These are phyloP conservation scores for Coracopsis vasa DNA, from an alignment of 2,113 vertebrate genomes.

Conservation along the genomic window DNA sequence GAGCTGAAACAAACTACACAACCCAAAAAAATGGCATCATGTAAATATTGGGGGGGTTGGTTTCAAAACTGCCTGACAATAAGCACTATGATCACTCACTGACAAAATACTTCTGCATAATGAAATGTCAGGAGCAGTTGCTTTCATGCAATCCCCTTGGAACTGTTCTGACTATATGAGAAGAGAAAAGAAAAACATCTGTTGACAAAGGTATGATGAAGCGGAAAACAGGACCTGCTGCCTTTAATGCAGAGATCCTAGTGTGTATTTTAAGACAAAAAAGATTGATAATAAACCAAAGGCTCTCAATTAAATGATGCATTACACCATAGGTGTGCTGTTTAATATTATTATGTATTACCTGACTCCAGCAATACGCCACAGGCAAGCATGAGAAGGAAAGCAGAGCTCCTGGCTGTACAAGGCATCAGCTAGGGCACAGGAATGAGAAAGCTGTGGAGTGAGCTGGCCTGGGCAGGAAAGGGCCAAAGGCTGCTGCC, in stretches of 20 bases:
- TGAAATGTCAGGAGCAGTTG: conserved; percentile 33
- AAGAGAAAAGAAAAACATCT: conserved; percentile 14
- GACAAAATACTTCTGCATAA: conserved; percentile 29
- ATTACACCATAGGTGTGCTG: background rate
- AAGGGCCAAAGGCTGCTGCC: background rate
- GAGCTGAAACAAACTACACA: conserved; percentile 45
- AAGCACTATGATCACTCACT: conserved; percentile 31
- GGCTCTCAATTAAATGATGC: background rate
- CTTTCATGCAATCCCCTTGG: conserved; percentile 22
- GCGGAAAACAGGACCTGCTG: background rate
- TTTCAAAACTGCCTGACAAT: conserved; percentile 33
- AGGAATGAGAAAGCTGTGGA: background rate
- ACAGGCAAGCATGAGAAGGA: background rate
- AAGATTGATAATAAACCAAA: background rate
- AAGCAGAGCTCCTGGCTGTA: background rate
- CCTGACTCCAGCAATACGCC: background rate
- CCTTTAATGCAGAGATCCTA: background rate
- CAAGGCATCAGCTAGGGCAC: background rate
- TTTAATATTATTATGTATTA: background rate
- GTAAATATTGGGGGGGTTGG: conserved; percentile 29
- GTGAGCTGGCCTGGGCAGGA: background rate
- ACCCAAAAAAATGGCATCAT: conserved; percentile 24
- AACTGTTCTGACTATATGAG: background rate
- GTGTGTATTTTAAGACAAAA: background rate
- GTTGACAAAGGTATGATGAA: conserved; percentile 4